phyloP scores from a whole-genome alignment of 2,113 vertebrate genomes.

The Mungos mungo region DNA sequence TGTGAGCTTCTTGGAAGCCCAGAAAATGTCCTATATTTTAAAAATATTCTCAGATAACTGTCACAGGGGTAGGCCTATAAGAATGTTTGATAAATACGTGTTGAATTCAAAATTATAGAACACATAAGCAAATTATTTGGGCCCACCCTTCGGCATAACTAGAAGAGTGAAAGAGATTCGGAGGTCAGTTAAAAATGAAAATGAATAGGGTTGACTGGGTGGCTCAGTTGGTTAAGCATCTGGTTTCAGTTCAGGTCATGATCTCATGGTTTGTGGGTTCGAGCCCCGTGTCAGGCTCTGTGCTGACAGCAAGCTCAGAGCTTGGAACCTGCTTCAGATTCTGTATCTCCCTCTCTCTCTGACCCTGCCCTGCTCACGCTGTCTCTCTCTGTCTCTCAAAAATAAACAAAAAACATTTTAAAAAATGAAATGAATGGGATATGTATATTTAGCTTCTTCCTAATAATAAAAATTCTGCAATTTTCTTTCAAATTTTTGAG shows the following conservation, averaged over 20 bases:
- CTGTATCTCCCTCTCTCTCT: too few relatives aligned
- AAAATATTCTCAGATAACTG: not conserved
- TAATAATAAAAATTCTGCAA: not conserved
- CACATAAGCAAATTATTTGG: not conserved
- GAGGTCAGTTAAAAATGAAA: not conserved
- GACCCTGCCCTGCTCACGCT: too few relatives aligned
- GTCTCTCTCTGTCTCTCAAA: too few relatives aligned
- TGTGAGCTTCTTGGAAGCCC: not conserved
- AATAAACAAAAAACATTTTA: too few relatives aligned
- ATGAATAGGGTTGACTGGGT: not conserved
- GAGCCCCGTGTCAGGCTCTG: too few relatives aligned
- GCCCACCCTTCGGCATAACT: not conserved
- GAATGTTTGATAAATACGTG: not conserved
- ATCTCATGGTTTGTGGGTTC: not conserved
- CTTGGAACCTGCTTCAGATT: too few relatives aligned
- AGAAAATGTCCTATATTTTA: not conserved
- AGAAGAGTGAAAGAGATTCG: not conserved
- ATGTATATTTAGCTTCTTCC: not conserved
- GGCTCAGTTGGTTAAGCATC: too few relatives aligned
- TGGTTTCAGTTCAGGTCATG: too few relatives aligned
- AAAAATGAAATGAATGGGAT: not conserved
- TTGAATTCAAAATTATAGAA: not conserved
- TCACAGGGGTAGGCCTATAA: not conserved
- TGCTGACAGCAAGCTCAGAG: too few relatives aligned
- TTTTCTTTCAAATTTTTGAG: not conserved